These are phyloP conservation scores for Eudyptes chrysolophus DNA, from an alignment of 2,113 vertebrate genomes.

Conservation along the genomic window DNA sequence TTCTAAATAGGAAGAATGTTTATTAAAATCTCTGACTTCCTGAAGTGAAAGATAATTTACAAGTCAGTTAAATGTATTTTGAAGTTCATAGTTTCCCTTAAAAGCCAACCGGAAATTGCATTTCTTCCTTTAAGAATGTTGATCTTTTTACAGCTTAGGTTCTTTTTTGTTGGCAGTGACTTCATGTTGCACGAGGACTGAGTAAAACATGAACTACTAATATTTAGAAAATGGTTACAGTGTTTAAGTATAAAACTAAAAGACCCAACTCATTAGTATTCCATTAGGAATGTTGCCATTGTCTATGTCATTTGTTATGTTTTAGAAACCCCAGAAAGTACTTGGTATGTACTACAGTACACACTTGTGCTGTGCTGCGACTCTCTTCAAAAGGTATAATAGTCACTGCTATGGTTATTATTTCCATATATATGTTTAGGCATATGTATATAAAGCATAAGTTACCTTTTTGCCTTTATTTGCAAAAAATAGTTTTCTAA, in stretches of 20 bases:
- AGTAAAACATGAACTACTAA: neutral
- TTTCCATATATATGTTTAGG: neutral
- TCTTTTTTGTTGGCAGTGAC: neutral
- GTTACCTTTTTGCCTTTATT: neutral
- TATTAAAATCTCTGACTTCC: neutral
- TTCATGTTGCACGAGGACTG: neutral
- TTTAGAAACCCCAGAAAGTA: neutral
- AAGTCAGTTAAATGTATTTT: neutral
- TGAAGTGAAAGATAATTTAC: neutral
- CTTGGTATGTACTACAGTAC: neutral
- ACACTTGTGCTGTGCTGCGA: neutral
- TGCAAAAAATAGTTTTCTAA: neutral
- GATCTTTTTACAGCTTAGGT: neutral
- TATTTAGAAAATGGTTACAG: neutral
- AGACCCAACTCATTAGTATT: neutral
- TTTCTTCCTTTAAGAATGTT: neutral
- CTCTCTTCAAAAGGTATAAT: neutral
- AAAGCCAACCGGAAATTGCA: neutral
- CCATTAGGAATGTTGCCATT: neutral
- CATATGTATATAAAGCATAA: neutral
- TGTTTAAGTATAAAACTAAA: neutral
- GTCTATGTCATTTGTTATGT: neutral
- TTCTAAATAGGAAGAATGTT: neutral
- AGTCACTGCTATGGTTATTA: neutral
- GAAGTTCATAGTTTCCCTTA: neutral